Percentiles rank a stretch among this genome's conserved stretches.
Conservation (phyloP, 2,113 vertebrate species). For the Athene noctua region DNA sequence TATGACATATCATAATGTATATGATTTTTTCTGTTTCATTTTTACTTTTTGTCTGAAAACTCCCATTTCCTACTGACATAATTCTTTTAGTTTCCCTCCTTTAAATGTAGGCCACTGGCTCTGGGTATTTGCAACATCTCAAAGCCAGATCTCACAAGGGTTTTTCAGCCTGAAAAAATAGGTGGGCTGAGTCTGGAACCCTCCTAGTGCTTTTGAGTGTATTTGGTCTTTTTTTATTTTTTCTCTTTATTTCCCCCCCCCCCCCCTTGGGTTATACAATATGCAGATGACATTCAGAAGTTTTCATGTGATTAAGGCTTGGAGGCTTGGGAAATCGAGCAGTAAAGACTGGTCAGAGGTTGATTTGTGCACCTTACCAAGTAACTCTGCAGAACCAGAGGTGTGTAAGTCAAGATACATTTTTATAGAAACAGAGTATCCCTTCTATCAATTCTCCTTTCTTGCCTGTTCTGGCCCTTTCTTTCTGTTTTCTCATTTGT, state of each 20-base stretch:
- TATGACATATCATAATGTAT: no score
- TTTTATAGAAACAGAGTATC: background rate
- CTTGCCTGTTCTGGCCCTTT: background rate
- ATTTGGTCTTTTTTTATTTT: no score
- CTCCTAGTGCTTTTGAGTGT: background rate
- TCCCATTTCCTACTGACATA: background rate
- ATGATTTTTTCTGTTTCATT: background rate
- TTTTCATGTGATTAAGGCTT: background rate
- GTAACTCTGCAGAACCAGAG: background rate
- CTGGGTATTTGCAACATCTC: accelerated
- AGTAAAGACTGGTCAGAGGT: background rate
- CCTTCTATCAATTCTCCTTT: background rate
- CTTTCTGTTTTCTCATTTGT: background rate
- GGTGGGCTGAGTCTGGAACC: background rate
- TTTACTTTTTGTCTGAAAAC: background rate
- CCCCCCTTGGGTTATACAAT: background rate
- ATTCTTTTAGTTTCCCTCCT: background rate
- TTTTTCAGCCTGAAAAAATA: background rate
- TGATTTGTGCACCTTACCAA: background rate
- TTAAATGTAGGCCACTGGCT: background rate
- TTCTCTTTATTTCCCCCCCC: background rate
- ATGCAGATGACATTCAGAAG: background rate
- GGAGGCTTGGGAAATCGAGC: background rate
- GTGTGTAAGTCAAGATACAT: background rate
- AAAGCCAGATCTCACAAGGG: background rate